Conservation (phyloP, 2,888 invertebrate genomes). For the Lepidochrysops patricia region DNA sequence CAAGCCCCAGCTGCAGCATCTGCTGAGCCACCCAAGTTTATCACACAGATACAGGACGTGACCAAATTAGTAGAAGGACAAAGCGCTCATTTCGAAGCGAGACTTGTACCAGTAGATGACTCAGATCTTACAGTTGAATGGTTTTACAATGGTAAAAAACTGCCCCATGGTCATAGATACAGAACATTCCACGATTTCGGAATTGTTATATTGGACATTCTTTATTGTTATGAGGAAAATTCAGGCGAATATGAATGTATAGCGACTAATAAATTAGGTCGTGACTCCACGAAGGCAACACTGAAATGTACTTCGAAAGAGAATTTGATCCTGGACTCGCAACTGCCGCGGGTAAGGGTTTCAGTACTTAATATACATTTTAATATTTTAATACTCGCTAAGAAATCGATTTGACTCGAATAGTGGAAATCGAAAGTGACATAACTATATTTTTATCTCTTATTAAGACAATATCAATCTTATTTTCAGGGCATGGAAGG, state of each 20-base stretch:
- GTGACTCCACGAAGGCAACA: conserved; percentile 88
- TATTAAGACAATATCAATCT: neutral
- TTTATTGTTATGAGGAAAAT: conserved; percentile 97
- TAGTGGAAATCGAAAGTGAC: too few relatives aligned
- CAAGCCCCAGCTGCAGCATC: conserved; percentile 78
- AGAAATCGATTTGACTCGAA: too few relatives aligned
- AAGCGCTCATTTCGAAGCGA: conserved; percentile 94
- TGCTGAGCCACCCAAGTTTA: conserved; percentile 90
- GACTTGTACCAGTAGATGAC: conserved; percentile 94
- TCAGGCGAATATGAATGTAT: conserved; percentile 95
- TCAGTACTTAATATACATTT: neutral
- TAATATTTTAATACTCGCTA: neutral
- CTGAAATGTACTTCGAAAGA: conserved; percentile 91
- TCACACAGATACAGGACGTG: conserved; percentile 89
- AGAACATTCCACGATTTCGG: conserved; percentile 98
- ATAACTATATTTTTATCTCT: neutral
- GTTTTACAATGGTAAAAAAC: conserved; percentile 94
- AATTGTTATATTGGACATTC: conserved; percentile 94
- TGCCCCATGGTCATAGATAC: conserved; percentile 96
- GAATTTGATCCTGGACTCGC: conserved; percentile 92
- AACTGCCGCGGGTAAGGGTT: conserved; percentile 88
- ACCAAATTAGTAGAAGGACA: conserved; percentile 94
- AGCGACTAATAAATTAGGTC: conserved; percentile 92
- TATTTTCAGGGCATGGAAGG: conserved; percentile 89
- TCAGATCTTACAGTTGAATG: conserved; percentile 96